Conservation (phyloP, 2,797 vertebrate species). For the Myotis myotis region DNA sequence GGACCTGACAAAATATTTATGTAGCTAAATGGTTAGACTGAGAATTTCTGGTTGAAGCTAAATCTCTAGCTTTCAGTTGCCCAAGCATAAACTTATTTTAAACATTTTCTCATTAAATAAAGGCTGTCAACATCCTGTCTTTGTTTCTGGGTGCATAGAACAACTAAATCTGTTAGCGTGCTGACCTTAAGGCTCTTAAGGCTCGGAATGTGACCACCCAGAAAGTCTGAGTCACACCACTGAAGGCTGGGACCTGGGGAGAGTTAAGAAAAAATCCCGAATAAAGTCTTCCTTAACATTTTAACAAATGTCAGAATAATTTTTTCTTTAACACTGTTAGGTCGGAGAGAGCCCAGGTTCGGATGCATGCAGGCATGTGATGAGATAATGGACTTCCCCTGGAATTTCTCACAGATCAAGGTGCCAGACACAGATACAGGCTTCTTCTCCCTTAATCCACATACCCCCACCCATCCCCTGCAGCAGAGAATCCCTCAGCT, state of each 20-base stretch:
- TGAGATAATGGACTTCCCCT: no score
- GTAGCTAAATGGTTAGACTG: neutral
- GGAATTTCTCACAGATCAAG: no score
- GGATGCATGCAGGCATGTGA: no score
- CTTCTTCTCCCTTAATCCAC: no score
- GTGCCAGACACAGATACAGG: no score
- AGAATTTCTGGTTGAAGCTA: neutral
- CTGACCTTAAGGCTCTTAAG: neutral
- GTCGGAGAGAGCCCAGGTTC: no score
- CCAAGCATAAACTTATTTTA: conserved; percentile 25
- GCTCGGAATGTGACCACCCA: neutral
- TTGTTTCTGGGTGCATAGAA: conserved; percentile 8
- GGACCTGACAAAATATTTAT: conserved; percentile 13
- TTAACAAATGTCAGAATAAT: neutral
- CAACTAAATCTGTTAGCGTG: neutral
- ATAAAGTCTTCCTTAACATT: neutral
- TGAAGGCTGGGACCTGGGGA: neutral
- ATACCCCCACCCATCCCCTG: no score
- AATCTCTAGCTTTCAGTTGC: conserved; percentile 21
- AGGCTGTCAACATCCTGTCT: conserved; percentile 30
- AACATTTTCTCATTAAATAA: conserved; percentile 6
- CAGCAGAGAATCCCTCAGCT: no score
- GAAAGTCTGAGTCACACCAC: neutral
- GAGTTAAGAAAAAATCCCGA: conserved; percentile 1
- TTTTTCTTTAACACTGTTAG: neutral